Conservation (phyloP, 1,140 invertebrate species). For the Leucophenga varia region DNA sequence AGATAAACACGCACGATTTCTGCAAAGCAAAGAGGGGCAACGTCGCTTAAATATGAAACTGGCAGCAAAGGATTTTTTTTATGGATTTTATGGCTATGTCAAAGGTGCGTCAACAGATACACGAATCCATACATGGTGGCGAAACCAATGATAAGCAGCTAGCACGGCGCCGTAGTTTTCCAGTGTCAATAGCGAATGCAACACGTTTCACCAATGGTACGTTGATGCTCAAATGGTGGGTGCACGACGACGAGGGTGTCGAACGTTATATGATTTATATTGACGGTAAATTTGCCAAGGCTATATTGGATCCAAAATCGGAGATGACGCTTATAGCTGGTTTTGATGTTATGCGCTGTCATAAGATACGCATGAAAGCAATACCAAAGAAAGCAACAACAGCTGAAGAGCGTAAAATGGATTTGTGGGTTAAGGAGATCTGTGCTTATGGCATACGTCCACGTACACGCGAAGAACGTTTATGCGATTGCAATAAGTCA, state of each 20-base stretch:
- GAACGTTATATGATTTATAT: slow-evolving; percentile 31
- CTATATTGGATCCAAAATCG: slow-evolving; percentile 17
- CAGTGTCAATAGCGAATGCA: slow-evolving; percentile 22
- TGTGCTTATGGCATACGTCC: no score
- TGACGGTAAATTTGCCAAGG: slow-evolving; percentile 13
- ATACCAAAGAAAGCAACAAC: no score
- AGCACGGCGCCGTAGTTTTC: slow-evolving; percentile 13
- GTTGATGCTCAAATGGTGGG: slow-evolving; percentile 24
- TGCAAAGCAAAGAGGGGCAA: slow-evolving; percentile 27
- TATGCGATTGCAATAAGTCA: no score
- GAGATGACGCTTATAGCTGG: slow-evolving; percentile 25
- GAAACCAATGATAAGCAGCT: slow-evolving; percentile 6
- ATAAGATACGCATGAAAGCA: slow-evolving; percentile 22
- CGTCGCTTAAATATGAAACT: slow-evolving; percentile 22
- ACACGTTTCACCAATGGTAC: slow-evolving; percentile 14
- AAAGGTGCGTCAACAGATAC: slow-evolving; percentile 9
- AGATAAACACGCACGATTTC: slow-evolving; percentile 9
- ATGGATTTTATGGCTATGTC: slow-evolving; percentile 33
- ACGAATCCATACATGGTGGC: slow-evolving; percentile 14
- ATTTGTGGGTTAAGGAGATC: no score
- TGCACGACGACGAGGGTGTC: slow-evolving; percentile 25
- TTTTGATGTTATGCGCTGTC: slow-evolving; percentile 15
- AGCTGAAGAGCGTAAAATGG: no score
- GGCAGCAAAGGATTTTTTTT: slow-evolving; percentile 29
- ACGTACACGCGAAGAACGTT: no score